These are phyloP conservation scores for Periophthalmus magnuspinnatus DNA, from an alignment of 2,797 vertebrate genomes.

Conservation along the genomic window DNA sequence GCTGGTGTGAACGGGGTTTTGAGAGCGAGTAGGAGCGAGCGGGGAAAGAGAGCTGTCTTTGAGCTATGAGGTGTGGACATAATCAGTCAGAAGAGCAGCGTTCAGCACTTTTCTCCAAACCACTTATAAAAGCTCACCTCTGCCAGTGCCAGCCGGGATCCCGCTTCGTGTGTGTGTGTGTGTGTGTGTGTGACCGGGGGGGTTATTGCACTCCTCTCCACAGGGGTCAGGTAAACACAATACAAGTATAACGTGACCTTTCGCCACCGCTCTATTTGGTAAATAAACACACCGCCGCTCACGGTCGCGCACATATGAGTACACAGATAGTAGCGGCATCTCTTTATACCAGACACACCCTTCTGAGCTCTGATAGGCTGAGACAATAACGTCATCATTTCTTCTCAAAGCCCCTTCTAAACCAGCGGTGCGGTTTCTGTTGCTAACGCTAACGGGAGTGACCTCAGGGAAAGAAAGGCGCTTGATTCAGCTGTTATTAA, in stretches of 20 bases:
- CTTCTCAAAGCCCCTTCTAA: no score
- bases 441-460: no score
- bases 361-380: no score
- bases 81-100: constrained; percentile 30
- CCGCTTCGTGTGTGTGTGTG: constrained; percentile 13
- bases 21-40: neutral
- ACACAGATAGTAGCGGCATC: constrained; percentile 20
- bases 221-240: constrained; percentile 31
- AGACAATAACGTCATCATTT: no score
- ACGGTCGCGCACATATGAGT: constrained; percentile 21
- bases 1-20: constrained; percentile 4
- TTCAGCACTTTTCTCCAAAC: constrained; percentile 46
- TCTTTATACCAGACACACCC: neutral
- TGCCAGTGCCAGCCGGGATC: constrained; percentile 22
- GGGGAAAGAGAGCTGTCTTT: constrained; percentile 1
- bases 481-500: no score
- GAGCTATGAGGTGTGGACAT: constrained; percentile 16
- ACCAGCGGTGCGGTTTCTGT: no score
- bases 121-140: constrained; percentile 29
- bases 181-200: constrained; percentile 6
- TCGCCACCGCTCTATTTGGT: constrained; percentile 27
- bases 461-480: no score
- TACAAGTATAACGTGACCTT: constrained; percentile 20
- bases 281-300: constrained; percentile 34
- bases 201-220: neutral